Conservation (phyloP, 2,113 vertebrate species). For the Psophia crepitans region DNA sequence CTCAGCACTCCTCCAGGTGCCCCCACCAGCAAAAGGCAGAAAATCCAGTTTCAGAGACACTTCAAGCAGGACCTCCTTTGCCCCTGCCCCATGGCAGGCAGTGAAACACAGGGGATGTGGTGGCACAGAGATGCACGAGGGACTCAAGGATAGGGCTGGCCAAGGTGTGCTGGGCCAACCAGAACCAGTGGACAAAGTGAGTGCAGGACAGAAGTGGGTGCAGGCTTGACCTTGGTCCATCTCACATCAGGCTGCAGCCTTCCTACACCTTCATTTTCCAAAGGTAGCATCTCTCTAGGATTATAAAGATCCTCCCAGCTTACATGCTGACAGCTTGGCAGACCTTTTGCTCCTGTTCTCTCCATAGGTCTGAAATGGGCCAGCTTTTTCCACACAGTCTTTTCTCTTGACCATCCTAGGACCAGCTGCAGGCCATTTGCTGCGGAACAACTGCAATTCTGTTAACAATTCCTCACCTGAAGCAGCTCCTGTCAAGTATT, state of each 20-base stretch:
- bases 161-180: not conserved
- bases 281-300: not conserved
- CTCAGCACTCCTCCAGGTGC: not conserved
- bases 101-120: not conserved
- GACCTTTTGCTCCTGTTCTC: not conserved
- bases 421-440: not conserved
- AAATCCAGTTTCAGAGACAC: not conserved
- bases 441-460: not conserved
- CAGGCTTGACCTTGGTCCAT: not conserved
- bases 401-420: not conserved
- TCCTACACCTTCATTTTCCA: not conserved
- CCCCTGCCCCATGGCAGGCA: not conserved
- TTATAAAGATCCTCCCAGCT: not conserved
- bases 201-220: not conserved
- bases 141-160: rapidly evolving
- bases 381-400: not conserved
- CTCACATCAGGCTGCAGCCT: not conserved
- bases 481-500: not conserved
- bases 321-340: not conserved
- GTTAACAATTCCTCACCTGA: not conserved
- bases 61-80: not conserved
- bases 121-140: rapidly evolving
- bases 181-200: not conserved
- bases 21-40: not conserved
- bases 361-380: not conserved